A percentile compares a stretch with the other conserved stretches of the same genome.
These are phyloP conservation scores for Aspidiotus rigidus DNA, from an alignment of 2,888 invertebrate genomes.

Conservation along the genomic window DNA sequence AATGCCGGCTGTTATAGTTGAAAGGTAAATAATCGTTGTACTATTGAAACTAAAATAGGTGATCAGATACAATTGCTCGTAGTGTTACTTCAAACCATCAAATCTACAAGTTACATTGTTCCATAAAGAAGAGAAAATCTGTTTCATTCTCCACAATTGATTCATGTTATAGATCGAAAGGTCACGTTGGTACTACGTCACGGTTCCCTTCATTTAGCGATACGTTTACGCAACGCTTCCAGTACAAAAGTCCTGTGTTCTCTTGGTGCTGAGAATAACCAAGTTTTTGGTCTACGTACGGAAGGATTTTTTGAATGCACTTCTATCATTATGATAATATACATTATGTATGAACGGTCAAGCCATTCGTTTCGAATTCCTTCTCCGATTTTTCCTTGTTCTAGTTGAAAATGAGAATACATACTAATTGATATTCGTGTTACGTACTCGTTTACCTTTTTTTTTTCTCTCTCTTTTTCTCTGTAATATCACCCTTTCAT, in stretches of 20 bases:
- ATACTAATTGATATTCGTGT: too few relatives aligned
- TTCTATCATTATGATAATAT: too few relatives aligned
- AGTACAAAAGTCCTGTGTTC: slow-evolving; percentile 96
- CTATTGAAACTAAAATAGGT: background rate
- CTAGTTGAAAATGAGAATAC: too few relatives aligned
- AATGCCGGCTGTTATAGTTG: slow-evolving; percentile 97
- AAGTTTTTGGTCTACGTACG: background rate
- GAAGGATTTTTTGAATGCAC: too few relatives aligned
- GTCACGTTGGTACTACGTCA: slow-evolving; percentile 58
- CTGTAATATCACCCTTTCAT: too few relatives aligned
- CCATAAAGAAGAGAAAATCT: background rate
- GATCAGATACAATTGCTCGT: background rate
- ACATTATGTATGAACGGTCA: too few relatives aligned
- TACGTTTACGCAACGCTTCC: slow-evolving; percentile 93
- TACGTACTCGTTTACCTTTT: too few relatives aligned
- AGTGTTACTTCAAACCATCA: too few relatives aligned
- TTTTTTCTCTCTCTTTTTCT: too few relatives aligned
- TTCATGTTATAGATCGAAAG: slow-evolving; percentile 58
- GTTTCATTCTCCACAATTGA: slow-evolving; percentile 11
- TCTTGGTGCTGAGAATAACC: slow-evolving; percentile 80
- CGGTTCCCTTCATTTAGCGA: slow-evolving; percentile 69
- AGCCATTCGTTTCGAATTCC: too few relatives aligned
- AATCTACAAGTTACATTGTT: too few relatives aligned
- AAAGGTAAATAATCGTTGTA: slow-evolving; percentile 54
- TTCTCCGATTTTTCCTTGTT: too few relatives aligned